phyloP scores from a whole-genome alignment of 1,140 invertebrate genomes.

The Luehdorfia chinensis region DNA sequence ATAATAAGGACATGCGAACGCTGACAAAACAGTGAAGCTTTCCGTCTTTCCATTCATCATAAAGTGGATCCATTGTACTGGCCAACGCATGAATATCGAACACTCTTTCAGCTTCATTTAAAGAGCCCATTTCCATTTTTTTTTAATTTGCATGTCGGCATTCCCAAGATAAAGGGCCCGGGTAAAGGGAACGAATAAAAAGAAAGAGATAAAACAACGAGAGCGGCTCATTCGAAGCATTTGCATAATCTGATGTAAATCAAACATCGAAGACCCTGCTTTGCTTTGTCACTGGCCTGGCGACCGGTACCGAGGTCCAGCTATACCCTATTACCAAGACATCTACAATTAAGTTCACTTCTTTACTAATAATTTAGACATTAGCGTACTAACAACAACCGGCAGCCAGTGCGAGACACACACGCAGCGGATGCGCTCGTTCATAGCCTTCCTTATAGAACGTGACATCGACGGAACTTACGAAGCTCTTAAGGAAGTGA shows the following conservation, averaged over 20 bases:
- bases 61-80: conserved; percentile 53
- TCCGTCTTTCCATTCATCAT: conserved; percentile 51
- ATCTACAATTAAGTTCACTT: not conserved
- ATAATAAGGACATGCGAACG: conserved; percentile 26
- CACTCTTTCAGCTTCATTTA: conserved; percentile 65
- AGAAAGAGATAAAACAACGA: conserved; percentile 62
- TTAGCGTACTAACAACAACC: not conserved
- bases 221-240: conserved; percentile 66
- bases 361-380: not conserved
- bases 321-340: conserved; percentile 1
- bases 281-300: conserved; percentile 18
- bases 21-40: conserved; percentile 33
- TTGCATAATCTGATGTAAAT: conserved; percentile 76
- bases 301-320: conserved; percentile 23
- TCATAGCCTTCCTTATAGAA: conserved; percentile 6
- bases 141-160: conserved; percentile 69
- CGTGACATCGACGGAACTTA: conserved; percentile 1
- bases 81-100: conserved; percentile 54
- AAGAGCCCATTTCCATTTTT: conserved; percentile 48
- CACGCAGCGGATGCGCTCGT: conserved; percentile 10
- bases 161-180: conserved; percentile 62
- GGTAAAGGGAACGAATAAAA: conserved; percentile 57
- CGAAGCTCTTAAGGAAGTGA: conserved; percentile 11
- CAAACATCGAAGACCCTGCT: conserved; percentile 55
- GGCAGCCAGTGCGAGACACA: not conserved